Base-by-base conservation (phyloP, 2,888 invertebrate species). In the Stegana nigrithorax region DNA sequence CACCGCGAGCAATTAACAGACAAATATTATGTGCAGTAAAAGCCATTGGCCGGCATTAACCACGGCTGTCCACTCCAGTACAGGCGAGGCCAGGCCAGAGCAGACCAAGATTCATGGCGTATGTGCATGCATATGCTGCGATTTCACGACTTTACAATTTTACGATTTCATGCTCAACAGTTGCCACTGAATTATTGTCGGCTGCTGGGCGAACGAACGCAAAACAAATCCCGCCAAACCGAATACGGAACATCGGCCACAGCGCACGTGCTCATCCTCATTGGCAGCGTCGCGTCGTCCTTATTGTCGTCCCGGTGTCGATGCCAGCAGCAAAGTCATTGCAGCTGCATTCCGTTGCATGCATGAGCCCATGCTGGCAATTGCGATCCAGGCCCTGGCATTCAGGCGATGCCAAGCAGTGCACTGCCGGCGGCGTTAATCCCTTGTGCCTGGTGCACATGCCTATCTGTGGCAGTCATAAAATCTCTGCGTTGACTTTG, bases 131-230 rank as follows among this genome's bases (percentile, higher is more conserved):
- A 79, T 73, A 78, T 75, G 75, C 65, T 68, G 72, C 75, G 68
- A 71, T 71, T 79, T n/a, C n/a, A n/a, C n/a, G n/a, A n/a, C n/a
- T n/a, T n/a, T n/a, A n/a, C n/a, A n/a, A n/a, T n/a, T n/a, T 79
- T 75, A 39, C 39, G 39, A 39, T 39, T 32, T 55, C 73, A 69
- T 75, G 68, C 67, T 60, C 77, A 59, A 57, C 73, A 62, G 60
- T 67, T 67, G 63, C 70, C 69, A 70, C 67, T 76, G 75, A 76
- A 78, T 80, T 76, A 76, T 76, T 80, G 80, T 67, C 70, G 76
- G 76, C 73, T 73, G n/a, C n/a, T n/a, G n/a, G n/a, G 23, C 19
- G 12, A 45, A 21, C 23, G 25, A 8, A 45, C 12, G 23, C 45
- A 45, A 44, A 44, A 10, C 7, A 42, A n/a, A n/a, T n/a, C n/a